These are phyloP conservation scores for Apolygus lucorum DNA, from an alignment of 1,140 invertebrate species.

Conservation along the genomic window DNA sequence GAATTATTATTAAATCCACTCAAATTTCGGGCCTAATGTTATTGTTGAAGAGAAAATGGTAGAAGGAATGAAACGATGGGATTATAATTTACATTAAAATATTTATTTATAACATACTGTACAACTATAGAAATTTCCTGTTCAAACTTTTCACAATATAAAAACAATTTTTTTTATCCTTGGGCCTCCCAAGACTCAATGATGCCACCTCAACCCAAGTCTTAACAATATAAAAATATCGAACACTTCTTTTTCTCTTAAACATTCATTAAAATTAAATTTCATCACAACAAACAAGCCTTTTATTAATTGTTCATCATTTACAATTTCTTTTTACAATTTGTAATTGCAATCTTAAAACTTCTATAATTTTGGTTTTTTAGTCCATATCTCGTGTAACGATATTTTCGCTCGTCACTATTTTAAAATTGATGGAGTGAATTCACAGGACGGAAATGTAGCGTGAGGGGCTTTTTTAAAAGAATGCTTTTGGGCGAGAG, in stretches of 20 bases:
- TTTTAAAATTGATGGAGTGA: too few relatives aligned
- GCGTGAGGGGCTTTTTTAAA: too few relatives aligned
- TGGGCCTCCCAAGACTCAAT: constrained; percentile 10
- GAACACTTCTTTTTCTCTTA: constrained; percentile 6
- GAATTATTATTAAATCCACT: too few relatives aligned
- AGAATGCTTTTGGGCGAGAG: too few relatives aligned
- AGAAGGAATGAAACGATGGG: too few relatives aligned
- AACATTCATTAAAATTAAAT: constrained; percentile 8
- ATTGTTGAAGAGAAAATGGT: too few relatives aligned
- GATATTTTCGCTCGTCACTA: too few relatives aligned
- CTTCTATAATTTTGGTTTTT: too few relatives aligned
- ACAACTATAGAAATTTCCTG: constrained; percentile 17
- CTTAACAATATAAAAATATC: constrained; percentile 18
- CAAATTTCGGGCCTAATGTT: too few relatives aligned
- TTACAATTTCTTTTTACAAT: constrained; percentile 13
- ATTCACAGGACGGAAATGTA: too few relatives aligned
- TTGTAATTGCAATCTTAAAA: too few relatives aligned
- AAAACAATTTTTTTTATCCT: constrained; percentile 22
- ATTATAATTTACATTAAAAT: constrained; percentile 20
- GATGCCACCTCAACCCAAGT: constrained; percentile 9
- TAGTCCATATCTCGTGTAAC: too few relatives aligned
- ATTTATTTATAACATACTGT: constrained; percentile 24
- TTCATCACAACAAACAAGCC: neutral
- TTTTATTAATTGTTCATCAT: constrained; percentile 8
- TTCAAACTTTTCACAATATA: constrained; percentile 11